These are phyloP conservation scores for Cenopis cana DNA, from an alignment of 2,888 invertebrate species.

Conservation along the genomic window DNA sequence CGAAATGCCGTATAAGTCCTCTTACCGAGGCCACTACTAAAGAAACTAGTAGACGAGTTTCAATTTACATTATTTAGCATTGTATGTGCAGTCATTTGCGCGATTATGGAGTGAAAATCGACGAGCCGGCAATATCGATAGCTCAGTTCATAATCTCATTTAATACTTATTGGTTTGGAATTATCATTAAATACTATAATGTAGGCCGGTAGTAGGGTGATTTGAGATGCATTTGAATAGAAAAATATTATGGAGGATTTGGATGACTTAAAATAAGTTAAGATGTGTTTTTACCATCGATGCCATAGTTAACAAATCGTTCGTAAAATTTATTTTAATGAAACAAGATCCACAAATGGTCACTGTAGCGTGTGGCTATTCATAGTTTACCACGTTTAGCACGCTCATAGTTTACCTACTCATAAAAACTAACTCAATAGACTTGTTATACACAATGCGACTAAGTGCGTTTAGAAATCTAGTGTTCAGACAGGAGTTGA, in stretches of 20 bases:
- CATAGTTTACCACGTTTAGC: too few relatives aligned
- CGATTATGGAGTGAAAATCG: constrained; percentile 5
- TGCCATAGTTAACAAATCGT: neutral
- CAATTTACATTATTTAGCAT: constrained; percentile 19
- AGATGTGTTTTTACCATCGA: neutral
- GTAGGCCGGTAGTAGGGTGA: too few relatives aligned
- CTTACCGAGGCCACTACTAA: too few relatives aligned
- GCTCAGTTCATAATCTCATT: neutral
- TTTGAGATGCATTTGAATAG: neutral
- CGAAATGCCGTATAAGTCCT: too few relatives aligned
- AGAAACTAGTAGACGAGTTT: constrained; percentile 1
- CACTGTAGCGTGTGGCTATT: neutral
- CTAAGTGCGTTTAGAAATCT: constrained; percentile 3
- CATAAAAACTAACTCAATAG: neutral
- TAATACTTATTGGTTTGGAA: neutral
- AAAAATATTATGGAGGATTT: too few relatives aligned
- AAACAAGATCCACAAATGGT: neutral
- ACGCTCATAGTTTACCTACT: neutral
- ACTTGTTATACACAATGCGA: constrained; percentile 5
- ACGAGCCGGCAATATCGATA: neutral
- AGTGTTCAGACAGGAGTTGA: constrained; percentile 5
- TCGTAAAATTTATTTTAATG: neutral
- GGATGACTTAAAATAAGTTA: neutral
- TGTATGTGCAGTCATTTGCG: constrained; percentile 9
- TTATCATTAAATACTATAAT: neutral